A percentile compares a stretch with the other conserved stretches of the same genome.
These are phyloP conservation scores for Congeria kusceri DNA, from an alignment of 2,888 invertebrate genomes.

Conservation along the genomic window DNA sequence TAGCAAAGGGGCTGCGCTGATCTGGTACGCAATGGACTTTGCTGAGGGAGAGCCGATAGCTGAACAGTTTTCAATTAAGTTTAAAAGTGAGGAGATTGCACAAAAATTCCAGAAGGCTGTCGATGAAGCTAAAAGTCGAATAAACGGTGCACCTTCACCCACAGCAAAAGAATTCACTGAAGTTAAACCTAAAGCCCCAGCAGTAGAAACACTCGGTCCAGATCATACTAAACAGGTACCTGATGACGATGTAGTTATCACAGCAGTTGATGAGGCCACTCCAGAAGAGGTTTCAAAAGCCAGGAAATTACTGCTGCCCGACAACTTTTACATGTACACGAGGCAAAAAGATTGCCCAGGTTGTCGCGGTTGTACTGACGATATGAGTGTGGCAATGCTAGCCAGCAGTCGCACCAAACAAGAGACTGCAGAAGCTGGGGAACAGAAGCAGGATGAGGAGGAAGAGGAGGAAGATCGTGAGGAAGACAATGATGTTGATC, in stretches of 20 bases:
- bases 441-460: conserved; percentile 51
- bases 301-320: conserved; percentile 78
- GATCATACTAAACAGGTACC: background rate
- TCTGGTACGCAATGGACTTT: conserved; percentile 94
- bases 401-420: background rate
- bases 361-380: conserved; percentile 82
- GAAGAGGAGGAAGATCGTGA: conserved; percentile 54
- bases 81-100: conserved; percentile 92
- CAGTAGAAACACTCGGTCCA: conserved; percentile 34
- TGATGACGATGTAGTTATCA: conserved; percentile 76
- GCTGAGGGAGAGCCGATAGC: conserved; percentile 91
- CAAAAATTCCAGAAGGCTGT: conserved; percentile 90
- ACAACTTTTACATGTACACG: conserved; percentile 83
- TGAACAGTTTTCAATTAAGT: conserved; percentile 92
- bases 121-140: conserved; percentile 87
- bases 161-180: background rate
- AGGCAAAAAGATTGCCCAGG: conserved; percentile 81
- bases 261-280: conserved; percentile 76
- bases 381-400: background rate
- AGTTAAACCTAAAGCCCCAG: background rate
- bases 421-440: conserved; percentile 36
- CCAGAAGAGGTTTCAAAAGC: conserved; percentile 79
- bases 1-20: conserved; percentile 92
- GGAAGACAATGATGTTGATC: conserved; percentile 54
- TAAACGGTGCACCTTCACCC: conserved; percentile 9